Evolutionary conservation across 2,113 vertebrate species (phyloP).

Genomic region (Carollia perspicillata): DNA sequence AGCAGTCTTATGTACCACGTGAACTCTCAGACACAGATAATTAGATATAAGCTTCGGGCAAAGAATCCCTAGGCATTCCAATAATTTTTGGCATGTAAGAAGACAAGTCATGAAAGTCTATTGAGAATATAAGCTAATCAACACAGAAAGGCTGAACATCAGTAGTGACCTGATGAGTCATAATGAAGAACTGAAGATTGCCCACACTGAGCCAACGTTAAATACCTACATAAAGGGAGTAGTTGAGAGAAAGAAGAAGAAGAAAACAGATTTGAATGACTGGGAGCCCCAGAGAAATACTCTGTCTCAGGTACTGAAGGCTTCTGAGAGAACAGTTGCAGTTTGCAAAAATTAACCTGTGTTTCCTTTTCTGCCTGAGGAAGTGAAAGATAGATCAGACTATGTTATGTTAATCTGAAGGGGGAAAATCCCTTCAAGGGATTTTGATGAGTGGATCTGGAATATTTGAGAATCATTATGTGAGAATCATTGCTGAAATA

Average conservation of each 20-base stretch:
- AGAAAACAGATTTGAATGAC: not conserved
- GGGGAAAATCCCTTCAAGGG: not conserved
- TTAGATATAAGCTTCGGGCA: not conserved
- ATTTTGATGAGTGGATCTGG: not conserved
- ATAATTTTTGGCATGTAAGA: not conserved
- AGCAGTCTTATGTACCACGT: rapidly evolving
- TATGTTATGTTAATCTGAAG: not conserved
- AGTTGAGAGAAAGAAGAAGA: not conserved
- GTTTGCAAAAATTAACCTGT: not conserved
- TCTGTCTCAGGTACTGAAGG: not conserved
- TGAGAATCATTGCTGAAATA: not conserved
- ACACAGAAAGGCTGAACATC: too few relatives aligned
- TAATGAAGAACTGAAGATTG: not conserved
- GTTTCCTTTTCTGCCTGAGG: not conserved
- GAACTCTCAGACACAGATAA: not conserved
- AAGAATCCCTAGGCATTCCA: not conserved
- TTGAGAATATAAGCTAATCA: not conserved
- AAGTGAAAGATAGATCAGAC: not conserved
- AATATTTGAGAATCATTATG: not conserved
- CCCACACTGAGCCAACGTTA: not conserved
- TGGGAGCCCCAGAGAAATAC: not conserved
- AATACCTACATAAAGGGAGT: not conserved
- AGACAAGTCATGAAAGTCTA: not conserved
- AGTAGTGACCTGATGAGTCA: not conserved
- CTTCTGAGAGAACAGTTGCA: not conserved